phyloP scores from a whole-genome alignment of 2,113 vertebrate species.

The Aptenodytes patagonicus region DNA sequence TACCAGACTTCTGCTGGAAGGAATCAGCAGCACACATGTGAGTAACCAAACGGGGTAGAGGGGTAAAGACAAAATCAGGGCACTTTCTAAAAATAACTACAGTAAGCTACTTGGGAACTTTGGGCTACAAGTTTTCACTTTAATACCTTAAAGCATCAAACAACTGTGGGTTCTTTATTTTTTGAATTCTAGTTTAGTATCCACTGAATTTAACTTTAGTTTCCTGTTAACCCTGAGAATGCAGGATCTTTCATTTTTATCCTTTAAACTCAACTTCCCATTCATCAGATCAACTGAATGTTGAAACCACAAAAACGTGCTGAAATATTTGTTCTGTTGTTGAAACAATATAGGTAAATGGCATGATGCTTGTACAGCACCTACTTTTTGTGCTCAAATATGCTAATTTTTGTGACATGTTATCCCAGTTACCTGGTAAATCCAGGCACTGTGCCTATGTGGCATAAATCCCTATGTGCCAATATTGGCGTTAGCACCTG shows the following conservation, averaged over 20 bases:
- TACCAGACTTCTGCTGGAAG: slow-evolving; percentile 93
- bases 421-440: neutral
- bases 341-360: neutral
- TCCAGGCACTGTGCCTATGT: neutral
- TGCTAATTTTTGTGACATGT: neutral
- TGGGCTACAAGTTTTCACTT: neutral
- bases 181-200: neutral
- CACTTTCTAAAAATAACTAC: neutral
- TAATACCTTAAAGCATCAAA: neutral
- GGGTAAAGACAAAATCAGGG: neutral
- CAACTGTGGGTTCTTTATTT: neutral
- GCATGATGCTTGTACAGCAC: neutral
- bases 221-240: neutral
- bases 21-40: slow-evolving; percentile 97
- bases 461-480: neutral
- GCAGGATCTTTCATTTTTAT: neutral
- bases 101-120: neutral
- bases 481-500: neutral
- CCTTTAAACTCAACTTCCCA: neutral
- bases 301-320: neutral
- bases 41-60: slow-evolving; percentile 27
- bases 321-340: neutral
- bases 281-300: neutral
- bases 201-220: neutral
- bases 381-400: neutral